phyloP scores from a whole-genome alignment of 2,888 invertebrate species.

The Spilosoma lubricipeda region DNA sequence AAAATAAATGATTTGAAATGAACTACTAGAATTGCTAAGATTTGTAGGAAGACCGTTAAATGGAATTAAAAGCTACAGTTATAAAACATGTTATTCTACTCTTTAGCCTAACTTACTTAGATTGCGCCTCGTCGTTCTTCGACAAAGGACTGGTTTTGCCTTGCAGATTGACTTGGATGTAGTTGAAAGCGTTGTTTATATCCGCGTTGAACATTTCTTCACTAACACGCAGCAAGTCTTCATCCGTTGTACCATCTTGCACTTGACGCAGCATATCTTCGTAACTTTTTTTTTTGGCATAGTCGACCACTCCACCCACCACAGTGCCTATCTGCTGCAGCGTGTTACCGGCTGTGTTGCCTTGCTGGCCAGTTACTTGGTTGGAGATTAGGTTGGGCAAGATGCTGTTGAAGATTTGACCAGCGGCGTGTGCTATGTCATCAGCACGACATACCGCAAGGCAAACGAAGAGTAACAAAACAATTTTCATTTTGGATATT shows the following conservation, averaged over 20 bases:
- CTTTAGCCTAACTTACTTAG: slow-evolving; percentile 86
- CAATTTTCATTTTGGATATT: slow-evolving; percentile 70
- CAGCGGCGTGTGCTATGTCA: slow-evolving; percentile 76
- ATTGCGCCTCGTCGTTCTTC: slow-evolving; percentile 89
- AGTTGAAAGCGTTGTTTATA: slow-evolving; percentile 90
- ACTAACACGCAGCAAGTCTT: slow-evolving; percentile 89
- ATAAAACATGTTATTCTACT: slow-evolving; percentile 6
- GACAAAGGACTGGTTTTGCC: slow-evolving; percentile 90
- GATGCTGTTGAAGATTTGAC: slow-evolving; percentile 80
- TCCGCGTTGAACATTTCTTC: slow-evolving; percentile 91
- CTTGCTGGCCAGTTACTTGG: slow-evolving; percentile 73
- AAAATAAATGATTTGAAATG: neutral
- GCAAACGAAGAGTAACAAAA: slow-evolving; percentile 65
- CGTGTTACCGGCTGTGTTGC: slow-evolving; percentile 77
- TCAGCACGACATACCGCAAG: slow-evolving; percentile 70
- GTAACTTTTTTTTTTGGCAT: slow-evolving; percentile 82
- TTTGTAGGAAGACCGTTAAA: neutral
- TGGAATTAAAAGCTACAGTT: neutral
- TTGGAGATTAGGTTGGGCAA: slow-evolving; percentile 78
- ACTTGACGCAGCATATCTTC: slow-evolving; percentile 77
- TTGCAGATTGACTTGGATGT: slow-evolving; percentile 90
- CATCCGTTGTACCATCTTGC: slow-evolving; percentile 87
- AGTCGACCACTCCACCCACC: slow-evolving; percentile 82
- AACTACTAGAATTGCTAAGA: neutral
- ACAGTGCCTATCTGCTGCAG: slow-evolving; percentile 79